phyloP scores from a whole-genome alignment of 2,113 vertebrate species.

The Pterocles gutturalis region DNA sequence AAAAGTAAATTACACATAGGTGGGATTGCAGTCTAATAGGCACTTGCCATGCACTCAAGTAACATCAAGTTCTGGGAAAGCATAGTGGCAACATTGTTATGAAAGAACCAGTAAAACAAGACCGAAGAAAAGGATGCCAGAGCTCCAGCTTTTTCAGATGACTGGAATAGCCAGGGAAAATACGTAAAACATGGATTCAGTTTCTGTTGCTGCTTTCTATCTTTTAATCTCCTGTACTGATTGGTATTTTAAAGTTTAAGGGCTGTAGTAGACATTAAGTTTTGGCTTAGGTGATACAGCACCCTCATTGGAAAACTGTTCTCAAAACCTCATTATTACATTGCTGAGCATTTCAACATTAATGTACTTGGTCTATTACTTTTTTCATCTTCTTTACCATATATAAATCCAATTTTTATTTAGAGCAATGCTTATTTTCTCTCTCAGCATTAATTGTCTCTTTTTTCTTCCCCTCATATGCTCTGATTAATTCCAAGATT shows the following conservation, averaged over 20 bases:
- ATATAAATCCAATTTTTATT: neutral
- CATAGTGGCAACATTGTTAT: fast-evolving
- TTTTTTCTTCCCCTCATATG: neutral
- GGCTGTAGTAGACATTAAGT: neutral
- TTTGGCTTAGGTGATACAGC: neutral
- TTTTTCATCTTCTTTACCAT: neutral
- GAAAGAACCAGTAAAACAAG: neutral
- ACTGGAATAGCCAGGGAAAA: neutral
- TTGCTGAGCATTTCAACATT: neutral
- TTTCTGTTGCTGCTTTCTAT: neutral
- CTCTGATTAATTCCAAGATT: neutral
- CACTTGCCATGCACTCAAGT: neutral
- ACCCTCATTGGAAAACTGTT: neutral
- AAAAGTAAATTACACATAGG: neutral
- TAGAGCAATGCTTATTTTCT: neutral
- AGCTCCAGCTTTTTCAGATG: neutral
- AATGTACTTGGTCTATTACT: neutral
- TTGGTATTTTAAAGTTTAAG: neutral
- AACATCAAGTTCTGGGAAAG: neutral
- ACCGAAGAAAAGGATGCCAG: neutral
- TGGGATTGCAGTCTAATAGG: neutral
- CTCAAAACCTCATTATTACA: neutral
- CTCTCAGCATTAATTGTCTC: neutral
- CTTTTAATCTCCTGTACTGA: neutral
- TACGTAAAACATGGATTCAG: fast-evolving